Base-by-base conservation (phyloP, 2,797 vertebrate genomes). In the Enteromius trimaculatus region DNA sequence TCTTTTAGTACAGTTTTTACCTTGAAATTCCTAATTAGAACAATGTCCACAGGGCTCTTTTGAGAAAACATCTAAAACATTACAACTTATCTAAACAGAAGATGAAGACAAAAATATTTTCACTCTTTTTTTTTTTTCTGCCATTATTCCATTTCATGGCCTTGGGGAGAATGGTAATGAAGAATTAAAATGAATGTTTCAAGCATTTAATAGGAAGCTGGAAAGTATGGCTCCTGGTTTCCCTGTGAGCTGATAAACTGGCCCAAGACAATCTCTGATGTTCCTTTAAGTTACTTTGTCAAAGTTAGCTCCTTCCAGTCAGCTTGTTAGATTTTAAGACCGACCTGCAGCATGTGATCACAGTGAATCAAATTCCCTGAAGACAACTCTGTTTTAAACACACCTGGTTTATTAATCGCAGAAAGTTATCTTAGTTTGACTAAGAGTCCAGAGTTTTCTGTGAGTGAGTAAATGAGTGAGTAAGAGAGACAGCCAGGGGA, bases 151-250 rank as follows among this genome's bases (percentile, higher is more conserved):
- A 87, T 90, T 77, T 64, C 64, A 81, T 85, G 58, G 92, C 92
- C 92, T 89, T 81, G 69, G 91, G 93, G 88, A 85, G 85, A 89
- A 89, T 53, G 0, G 80, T 91, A 94, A 94, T 92, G 92, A 92
- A 90, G 92, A 91, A 91, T 92, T 91, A 75, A 90, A 90, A 90
- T 69, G 62, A 90, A 90, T 89, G 80, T 85, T 85, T 85, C 68
- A 87, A 87, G 81, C 8, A 9, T 79, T 90, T 89, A 60, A 84
- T 49, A 87, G 89, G 55, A 82, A 82, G 34, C 7, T 66, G 86
- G 80, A 86, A 85, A 58, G 16, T 58, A 42, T 65, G 42, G 44
- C 21, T 74, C 6, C 29, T 62, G 39, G 55, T 58, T 51, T 14
- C 29, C 17, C 7, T 26, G 17, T 37, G 44, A 42, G 66, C 42